These are phyloP conservation scores for Ooceraea biroi DNA, from an alignment of 1,140 invertebrate genomes.

Conservation along the genomic window DNA sequence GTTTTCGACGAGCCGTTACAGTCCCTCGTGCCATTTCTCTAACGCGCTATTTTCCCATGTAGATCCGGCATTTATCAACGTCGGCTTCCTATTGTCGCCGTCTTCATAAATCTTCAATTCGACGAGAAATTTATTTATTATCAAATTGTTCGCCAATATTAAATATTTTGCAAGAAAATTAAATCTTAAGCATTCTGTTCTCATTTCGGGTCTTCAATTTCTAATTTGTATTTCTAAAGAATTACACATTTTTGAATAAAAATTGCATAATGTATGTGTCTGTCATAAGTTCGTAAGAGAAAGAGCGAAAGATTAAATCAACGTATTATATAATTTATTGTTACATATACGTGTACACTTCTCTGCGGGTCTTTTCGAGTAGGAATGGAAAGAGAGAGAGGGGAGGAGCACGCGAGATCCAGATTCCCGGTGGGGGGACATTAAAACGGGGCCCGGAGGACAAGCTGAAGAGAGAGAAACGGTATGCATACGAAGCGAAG, in stretches of 20 bases:
- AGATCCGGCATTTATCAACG: slow-evolving; percentile 33
- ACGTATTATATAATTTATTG: slow-evolving; percentile 3
- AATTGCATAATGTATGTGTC: too few species aligned
- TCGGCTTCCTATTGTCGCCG: slow-evolving; percentile 25
- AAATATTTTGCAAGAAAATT: background rate
- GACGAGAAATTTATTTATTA: background rate
- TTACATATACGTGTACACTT: background rate
- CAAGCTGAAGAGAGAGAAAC: slow-evolving; percentile 55
- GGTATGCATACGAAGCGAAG: slow-evolving; percentile 49
- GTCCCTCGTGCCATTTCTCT: background rate
- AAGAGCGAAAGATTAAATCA: too few species aligned
- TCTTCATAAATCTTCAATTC: slow-evolving; percentile 24
- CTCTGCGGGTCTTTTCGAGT: background rate
- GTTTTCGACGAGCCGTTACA: slow-evolving; percentile 24
- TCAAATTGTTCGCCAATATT: background rate
- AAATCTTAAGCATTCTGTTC: background rate
- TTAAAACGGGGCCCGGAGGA: slow-evolving; percentile 56
- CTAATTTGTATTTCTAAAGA: background rate
- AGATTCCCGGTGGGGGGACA: slow-evolving; percentile 57
- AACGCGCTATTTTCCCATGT: slow-evolving; percentile 40
- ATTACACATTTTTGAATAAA: background rate
- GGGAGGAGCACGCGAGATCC: slow-evolving; percentile 46
- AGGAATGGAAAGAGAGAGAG: background rate
- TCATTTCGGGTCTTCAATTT: background rate
- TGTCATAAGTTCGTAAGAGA: too few species aligned